Evolutionary conservation across 2,888 invertebrate species (phyloP).

Genomic region (Drosophila borealis): DNA sequence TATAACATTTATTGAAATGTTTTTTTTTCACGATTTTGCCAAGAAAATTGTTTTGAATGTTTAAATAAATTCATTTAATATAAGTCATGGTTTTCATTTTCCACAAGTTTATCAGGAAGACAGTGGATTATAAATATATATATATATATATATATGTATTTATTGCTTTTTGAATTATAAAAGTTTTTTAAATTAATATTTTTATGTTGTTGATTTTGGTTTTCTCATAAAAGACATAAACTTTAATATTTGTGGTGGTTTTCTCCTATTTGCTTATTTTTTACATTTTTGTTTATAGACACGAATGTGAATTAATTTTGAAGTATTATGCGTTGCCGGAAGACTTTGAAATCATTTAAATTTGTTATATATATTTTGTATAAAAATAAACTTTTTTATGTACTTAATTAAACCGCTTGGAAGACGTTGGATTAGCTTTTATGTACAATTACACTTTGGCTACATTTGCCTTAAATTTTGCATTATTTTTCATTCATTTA

Average conservation of each 20-base stretch:
- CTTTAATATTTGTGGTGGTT: not conserved
- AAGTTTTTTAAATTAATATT: not conserved
- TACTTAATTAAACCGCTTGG: conserved; percentile 46
- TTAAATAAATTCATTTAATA: not conserved
- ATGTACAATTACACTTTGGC: conserved; percentile 17
- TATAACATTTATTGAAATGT: not conserved
- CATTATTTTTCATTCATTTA: not conserved
- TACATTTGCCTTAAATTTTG: conserved; percentile 32
- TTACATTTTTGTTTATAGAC: conserved; percentile 17
- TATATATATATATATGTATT: not conserved
- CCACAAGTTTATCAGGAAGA: conserved; percentile 40
- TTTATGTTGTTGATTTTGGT: conserved; percentile 7
- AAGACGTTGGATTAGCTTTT: conserved; percentile 70
- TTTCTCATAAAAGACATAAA: not conserved
- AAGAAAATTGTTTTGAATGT: not conserved
- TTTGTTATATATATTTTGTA: conserved; percentile 11
- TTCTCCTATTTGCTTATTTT: conserved; percentile 1
- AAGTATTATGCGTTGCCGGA: conserved; percentile 12
- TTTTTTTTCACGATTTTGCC: conserved; percentile 7
- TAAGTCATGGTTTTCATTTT: conserved; percentile 3
- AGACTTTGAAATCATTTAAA: conserved; percentile 7
- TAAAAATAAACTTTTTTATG: conserved; percentile 30
- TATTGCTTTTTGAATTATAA: not conserved
- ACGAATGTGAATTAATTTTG: conserved; percentile 20
- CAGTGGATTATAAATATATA: conserved; percentile 28